Percentiles rank a stretch among this genome's conserved stretches.
These are phyloP conservation scores for Caenorhabditis sp. DNA, from an alignment of 2,888 invertebrate species.

Conservation along the genomic window DNA sequence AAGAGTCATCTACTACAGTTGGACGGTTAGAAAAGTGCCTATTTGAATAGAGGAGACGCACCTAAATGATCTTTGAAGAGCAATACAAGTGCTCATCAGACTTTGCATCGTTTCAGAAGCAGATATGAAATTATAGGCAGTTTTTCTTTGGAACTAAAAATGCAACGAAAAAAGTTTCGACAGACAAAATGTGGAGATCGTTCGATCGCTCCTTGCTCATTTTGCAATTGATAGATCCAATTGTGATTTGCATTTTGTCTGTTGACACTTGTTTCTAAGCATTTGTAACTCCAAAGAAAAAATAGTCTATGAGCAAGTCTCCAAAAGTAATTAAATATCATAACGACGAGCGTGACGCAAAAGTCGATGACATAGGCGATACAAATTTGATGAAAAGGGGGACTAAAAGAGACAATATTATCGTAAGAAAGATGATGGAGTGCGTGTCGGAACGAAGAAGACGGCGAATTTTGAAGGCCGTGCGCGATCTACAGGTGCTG, in stretches of 20 bases:
- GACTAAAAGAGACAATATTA: slow-evolving; percentile 47
- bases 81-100: neutral
- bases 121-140: too few relatives aligned
- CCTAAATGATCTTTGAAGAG: slow-evolving; percentile 9
- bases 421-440: slow-evolving; percentile 52
- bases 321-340: neutral
- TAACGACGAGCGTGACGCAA: slow-evolving; percentile 5
- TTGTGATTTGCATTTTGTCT: too few relatives aligned
- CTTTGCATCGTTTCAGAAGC: neutral
- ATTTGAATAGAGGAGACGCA: slow-evolving; percentile 21
- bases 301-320: too few relatives aligned
- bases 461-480: slow-evolving; percentile 44
- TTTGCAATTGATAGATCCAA: too few relatives aligned
- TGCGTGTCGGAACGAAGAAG: slow-evolving; percentile 41
- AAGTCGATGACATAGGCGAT: too few relatives aligned
- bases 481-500: neutral
- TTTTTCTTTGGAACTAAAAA: too few relatives aligned
- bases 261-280: too few relatives aligned
- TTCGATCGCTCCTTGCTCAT: too few relatives aligned
- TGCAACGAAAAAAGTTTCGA: too few relatives aligned
- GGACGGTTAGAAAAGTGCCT: slow-evolving; percentile 33
- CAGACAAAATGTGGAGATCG: too few relatives aligned
- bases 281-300: too few relatives aligned
- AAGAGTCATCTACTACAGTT: slow-evolving; percentile 36
- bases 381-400: neutral